Conservation (phyloP, 2,888 invertebrate species). For the Yponomeuta plumbellus region DNA sequence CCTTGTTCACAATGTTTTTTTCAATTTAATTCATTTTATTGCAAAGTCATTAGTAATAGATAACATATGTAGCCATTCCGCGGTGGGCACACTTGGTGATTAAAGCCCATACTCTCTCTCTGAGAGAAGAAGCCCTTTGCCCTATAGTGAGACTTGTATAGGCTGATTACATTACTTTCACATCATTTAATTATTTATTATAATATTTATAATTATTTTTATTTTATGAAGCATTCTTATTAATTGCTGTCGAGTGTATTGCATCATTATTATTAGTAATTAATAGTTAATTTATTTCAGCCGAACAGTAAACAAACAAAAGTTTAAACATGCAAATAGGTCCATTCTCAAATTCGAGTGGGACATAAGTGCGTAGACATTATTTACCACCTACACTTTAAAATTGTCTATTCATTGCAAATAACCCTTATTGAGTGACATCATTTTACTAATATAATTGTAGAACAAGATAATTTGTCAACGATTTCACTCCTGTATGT, state of each 20-base stretch:
- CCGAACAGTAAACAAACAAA: background rate
- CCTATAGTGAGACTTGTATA: too few species aligned
- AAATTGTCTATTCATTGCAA: slow-evolving; percentile 16
- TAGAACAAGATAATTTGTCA: background rate
- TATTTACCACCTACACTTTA: slow-evolving; percentile 8
- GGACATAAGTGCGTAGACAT: slow-evolving; percentile 5
- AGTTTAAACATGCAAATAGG: slow-evolving; percentile 10
- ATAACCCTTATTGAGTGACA: slow-evolving; percentile 10
- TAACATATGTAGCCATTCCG: too few species aligned
- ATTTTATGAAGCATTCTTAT: too few species aligned
- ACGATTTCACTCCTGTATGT: background rate
- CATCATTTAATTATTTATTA: too few species aligned
- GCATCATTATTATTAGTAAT: background rate
- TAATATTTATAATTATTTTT: too few species aligned
- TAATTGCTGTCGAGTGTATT: background rate
- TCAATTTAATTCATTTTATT: too few species aligned
- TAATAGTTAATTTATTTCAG: background rate
- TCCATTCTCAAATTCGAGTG: slow-evolving; percentile 7
- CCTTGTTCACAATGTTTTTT: too few species aligned
- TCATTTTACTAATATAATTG: slow-evolving; percentile 1
- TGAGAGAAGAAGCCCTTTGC: too few species aligned
- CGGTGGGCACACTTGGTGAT: too few species aligned
- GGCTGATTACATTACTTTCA: too few species aligned
- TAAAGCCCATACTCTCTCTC: too few species aligned
- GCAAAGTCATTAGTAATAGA: too few species aligned